Conservation (phyloP, 64 coral and sea anemone genomes). For the Dendronephthya gigantea region DNA sequence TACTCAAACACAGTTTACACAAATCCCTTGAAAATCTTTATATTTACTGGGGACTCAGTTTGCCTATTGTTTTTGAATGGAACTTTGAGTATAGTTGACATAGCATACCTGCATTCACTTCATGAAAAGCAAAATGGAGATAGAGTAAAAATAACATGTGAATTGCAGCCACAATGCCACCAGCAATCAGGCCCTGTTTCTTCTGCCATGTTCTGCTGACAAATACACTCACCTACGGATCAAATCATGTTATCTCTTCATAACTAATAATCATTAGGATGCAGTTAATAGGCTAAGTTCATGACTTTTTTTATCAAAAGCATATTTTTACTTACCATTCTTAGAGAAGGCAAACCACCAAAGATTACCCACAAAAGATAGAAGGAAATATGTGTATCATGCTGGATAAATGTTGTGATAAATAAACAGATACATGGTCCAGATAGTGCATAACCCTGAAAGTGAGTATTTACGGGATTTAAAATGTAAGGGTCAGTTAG, state of each 20-base stretch:
- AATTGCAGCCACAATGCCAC: background rate
- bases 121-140: constrained; percentile 18
- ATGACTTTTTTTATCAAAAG: background rate
- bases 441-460: constrained; percentile 82
- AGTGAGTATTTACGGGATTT: background rate
- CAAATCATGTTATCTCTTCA: too few species aligned
- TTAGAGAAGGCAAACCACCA: constrained; percentile 81
- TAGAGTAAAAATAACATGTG: constrained; percentile 3
- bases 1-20: too few species aligned
- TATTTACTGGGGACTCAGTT: background rate
- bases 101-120: background rate
- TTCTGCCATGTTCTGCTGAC: constrained; percentile 8
- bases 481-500: too few species aligned
- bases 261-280: constrained; percentile 79
- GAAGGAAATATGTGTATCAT: constrained; percentile 85
- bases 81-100: background rate
- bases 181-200: constrained; percentile 4
- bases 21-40: too few species aligned
- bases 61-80: background rate
- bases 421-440: constrained; percentile 77
- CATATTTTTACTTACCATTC: constrained; percentile 48
- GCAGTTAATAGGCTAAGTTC: background rate
- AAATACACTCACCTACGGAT: constrained; percentile 58
- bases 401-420: constrained; percentile 72
- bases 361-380: constrained; percentile 92